Conservation (phyloP, 2,113 vertebrate genomes). For the Stigmatopora nigra region DNA sequence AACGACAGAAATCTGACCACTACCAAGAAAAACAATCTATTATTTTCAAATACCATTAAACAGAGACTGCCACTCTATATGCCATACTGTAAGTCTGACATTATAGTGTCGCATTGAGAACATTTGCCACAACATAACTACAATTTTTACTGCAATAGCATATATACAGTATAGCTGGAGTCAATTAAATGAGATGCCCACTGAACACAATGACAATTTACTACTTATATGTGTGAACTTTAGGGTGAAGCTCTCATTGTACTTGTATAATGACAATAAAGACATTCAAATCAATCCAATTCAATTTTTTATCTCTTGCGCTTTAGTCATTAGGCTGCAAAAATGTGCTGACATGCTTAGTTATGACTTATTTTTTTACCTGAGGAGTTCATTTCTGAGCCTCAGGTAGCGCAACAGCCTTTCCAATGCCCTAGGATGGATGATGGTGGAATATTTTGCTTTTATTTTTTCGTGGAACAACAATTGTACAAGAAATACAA, state of each 20-base stretch:
- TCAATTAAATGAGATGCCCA: too few species aligned
- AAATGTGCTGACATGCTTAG: background rate
- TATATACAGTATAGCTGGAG: too few species aligned
- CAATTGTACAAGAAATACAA: background rate
- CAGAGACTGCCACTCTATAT: slow-evolving; percentile 37
- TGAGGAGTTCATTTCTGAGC: background rate
- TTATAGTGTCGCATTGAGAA: slow-evolving; percentile 47
- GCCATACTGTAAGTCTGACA: slow-evolving; percentile 42
- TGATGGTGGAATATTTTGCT: background rate
- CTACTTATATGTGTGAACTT: background rate
- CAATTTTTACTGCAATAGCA: too few species aligned
- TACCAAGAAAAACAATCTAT: slow-evolving; percentile 52
- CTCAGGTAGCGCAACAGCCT: background rate
- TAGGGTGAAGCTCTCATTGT: too few species aligned
- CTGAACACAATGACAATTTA: background rate
- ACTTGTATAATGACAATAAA: too few species aligned
- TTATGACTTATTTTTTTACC: background rate
- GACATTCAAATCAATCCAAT: too few species aligned
- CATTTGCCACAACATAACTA: background rate
- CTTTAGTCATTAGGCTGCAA: too few species aligned
- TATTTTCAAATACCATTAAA: slow-evolving; percentile 57
- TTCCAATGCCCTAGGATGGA: background rate
- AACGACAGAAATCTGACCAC: slow-evolving; percentile 59
- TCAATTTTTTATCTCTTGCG: background rate
- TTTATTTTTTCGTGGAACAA: background rate